These are phyloP conservation scores for Tragelaphus scriptus DNA, from an alignment of 2,113 vertebrate species.

Conservation along the genomic window DNA sequence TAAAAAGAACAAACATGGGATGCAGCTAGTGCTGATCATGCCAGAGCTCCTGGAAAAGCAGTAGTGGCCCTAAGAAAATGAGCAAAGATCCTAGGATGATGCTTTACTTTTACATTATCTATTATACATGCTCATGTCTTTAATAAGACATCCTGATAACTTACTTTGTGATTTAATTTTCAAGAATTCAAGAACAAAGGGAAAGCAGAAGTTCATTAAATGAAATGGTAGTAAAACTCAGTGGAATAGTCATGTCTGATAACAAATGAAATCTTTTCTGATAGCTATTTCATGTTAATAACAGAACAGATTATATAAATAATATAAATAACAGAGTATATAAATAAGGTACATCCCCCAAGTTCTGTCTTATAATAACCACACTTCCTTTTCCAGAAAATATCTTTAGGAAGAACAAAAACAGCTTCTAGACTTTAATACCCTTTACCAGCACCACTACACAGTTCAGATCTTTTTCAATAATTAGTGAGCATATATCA, in stretches of 20 bases:
- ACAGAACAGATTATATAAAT: background rate
- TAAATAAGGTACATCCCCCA: background rate
- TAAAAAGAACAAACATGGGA: background rate
- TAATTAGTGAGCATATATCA: background rate
- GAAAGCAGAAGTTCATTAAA: background rate
- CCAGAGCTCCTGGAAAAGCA: background rate
- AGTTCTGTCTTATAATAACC: background rate
- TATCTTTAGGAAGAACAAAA: slow-evolving; percentile 21
- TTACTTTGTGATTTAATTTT: background rate
- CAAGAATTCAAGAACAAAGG: background rate
- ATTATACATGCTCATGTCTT: background rate
- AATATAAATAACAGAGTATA: background rate
- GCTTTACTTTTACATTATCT: background rate
- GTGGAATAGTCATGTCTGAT: background rate
- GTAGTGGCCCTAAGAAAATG: background rate
- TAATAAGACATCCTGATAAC: background rate
- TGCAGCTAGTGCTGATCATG: background rate
- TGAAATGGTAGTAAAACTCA: slow-evolving; percentile 14
- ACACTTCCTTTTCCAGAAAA: slow-evolving; percentile 27
- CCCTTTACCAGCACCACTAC: background rate
- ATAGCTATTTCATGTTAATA: background rate
- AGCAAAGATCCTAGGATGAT: background rate
- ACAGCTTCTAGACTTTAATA: background rate
- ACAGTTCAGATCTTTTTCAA: background rate
- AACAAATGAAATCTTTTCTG: background rate